A percentile compares a stretch with the other conserved stretches of the same genome.
phyloP scores from a whole-genome alignment of 1,140 invertebrate genomes.

The Leptonema lineaticorne region DNA sequence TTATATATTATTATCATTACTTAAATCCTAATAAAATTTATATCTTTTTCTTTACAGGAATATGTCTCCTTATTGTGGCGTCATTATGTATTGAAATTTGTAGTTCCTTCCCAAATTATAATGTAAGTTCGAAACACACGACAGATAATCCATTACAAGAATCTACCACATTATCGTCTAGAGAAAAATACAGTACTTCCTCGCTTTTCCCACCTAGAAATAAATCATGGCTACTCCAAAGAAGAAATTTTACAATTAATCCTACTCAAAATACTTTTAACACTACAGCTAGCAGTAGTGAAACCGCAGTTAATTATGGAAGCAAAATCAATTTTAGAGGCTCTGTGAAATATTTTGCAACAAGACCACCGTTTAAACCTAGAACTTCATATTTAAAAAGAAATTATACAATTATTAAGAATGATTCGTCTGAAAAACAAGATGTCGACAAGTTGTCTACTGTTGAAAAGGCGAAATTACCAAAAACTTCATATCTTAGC shows the following conservation, averaged over 20 bases:
- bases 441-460: background rate
- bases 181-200: slow-evolving; percentile 1
- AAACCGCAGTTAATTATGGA: slow-evolving; percentile 4
- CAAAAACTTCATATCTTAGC: background rate
- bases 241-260: slow-evolving; percentile 18
- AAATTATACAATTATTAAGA: slow-evolving; percentile 18
- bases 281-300: slow-evolving; percentile 1
- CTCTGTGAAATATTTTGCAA: slow-evolving; percentile 36
- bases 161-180: slow-evolving; percentile 6
- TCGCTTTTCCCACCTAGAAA: slow-evolving; percentile 22
- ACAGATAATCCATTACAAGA: slow-evolving; percentile 17
- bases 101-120: slow-evolving; percentile 23
- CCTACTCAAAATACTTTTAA: background rate
- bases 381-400: slow-evolving; percentile 31
- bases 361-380: slow-evolving; percentile 37
- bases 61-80: background rate
- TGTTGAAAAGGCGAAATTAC: slow-evolving; percentile 1
- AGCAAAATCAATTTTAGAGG: slow-evolving; percentile 35
- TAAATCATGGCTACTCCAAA: slow-evolving; percentile 26
- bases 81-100: background rate
- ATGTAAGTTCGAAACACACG: background rate
- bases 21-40: background rate
- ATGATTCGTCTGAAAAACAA: slow-evolving; percentile 10
- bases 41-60: background rate
- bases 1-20: background rate